A percentile compares a stretch with the other conserved stretches of the same genome.
Conservation (phyloP, 64 coral and sea anemone species). For the Platygyra sinensis region DNA sequence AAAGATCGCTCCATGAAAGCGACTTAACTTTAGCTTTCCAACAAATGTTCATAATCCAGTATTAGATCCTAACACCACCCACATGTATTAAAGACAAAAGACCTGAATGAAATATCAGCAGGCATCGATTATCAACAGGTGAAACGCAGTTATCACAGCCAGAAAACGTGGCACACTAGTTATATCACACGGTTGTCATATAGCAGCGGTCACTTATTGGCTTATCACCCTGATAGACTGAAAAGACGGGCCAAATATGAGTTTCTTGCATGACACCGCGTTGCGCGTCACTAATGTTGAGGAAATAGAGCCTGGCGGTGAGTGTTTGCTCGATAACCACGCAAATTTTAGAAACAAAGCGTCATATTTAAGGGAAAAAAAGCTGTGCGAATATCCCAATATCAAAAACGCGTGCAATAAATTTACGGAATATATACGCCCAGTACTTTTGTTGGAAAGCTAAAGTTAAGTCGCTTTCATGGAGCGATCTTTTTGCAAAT, state of each 20-base stretch:
- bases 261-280: not conserved
- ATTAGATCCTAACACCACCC: not conserved
- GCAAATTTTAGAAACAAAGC: not conserved
- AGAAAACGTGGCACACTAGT: not conserved
- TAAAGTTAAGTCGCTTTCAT: no score
- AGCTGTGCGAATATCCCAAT: not conserved
- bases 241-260: not conserved
- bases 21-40: no score
- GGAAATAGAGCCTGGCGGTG: not conserved
- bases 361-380: not conserved
- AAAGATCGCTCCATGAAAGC: no score
- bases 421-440: not conserved
- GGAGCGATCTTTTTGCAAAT: no score
- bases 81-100: not conserved
- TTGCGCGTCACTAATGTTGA: not conserved
- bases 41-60: no score
- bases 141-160: not conserved
- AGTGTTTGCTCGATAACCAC: not conserved
- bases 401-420: not conserved
- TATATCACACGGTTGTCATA: not conserved
- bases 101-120: not conserved
- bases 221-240: slow-evolving; percentile 16
- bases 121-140: not conserved
- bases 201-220: not conserved
- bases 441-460: not conserved